These are phyloP conservation scores for Conopomorpha cramerella DNA, from an alignment of 1,140 invertebrate species.

Conservation along the genomic window DNA sequence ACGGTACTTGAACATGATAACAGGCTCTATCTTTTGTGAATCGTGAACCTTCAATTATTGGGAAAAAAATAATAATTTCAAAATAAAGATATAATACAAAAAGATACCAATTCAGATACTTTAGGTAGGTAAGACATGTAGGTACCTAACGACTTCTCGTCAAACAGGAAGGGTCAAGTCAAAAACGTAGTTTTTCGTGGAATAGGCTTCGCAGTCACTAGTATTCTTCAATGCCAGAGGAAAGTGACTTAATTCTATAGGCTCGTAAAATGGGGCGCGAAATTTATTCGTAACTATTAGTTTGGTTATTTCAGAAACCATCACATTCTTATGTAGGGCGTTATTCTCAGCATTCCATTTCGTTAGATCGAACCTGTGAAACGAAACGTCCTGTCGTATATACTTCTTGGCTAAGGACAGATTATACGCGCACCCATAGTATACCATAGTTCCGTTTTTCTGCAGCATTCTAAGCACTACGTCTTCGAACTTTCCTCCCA, in stretches of 20 bases:
- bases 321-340: conserved; percentile 63
- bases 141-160: too few relatives aligned
- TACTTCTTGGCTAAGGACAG: conserved; percentile 81
- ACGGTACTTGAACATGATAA: too few relatives aligned
- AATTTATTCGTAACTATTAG: conserved; percentile 73
- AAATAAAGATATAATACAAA: too few relatives aligned
- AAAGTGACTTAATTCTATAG: conserved; percentile 74
- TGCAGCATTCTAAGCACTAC: conserved; percentile 77
- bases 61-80: too few relatives aligned
- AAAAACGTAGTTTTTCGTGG: conserved; percentile 72
- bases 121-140: too few relatives aligned
- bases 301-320: conserved; percentile 75
- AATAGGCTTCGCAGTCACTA: conserved; percentile 67
- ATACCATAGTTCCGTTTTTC: conserved; percentile 79
- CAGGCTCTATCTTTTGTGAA: too few relatives aligned
- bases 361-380: conserved; percentile 91
- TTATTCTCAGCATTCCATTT: conserved; percentile 70
- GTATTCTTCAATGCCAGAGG: conserved; percentile 72
- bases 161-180: background rate
- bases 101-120: too few relatives aligned
- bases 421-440: conserved; percentile 93
- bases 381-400: conserved; percentile 86
- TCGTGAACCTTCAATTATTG: too few relatives aligned
- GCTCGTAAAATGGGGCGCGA: conserved; percentile 69
- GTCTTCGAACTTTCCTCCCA: conserved; percentile 88